Evolutionary conservation across 2,797 vertebrate genomes (phyloP).

Genomic region (Siniperca obscura): DNA sequence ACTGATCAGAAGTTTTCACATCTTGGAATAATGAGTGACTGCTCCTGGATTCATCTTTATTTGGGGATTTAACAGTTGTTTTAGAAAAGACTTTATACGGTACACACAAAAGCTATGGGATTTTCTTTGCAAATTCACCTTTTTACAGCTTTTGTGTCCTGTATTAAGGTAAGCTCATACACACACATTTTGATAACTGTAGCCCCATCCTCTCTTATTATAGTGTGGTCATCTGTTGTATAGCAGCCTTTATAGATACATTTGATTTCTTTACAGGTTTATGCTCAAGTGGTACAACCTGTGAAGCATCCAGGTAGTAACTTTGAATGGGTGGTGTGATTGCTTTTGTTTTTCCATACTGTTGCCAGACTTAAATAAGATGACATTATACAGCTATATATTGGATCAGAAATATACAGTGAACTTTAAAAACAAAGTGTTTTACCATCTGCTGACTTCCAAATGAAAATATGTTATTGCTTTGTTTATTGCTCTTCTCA

Average conservation of each 20-base stretch:
- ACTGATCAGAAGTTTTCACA: constrained; percentile 56
- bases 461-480: constrained; percentile 27
- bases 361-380: not conserved
- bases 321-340: constrained; percentile 7
- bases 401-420: constrained; percentile 1
- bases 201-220: not conserved
- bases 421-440: constrained; percentile 9
- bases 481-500: constrained; percentile 32
- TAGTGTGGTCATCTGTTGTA: constrained; percentile 1
- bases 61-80: constrained; percentile 61
- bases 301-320: constrained; percentile 85
- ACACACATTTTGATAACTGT: not conserved
- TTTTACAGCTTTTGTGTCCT: constrained; percentile 73
- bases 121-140: constrained; percentile 70
- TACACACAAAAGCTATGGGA: constrained; percentile 71
- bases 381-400: not conserved
- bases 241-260: constrained; percentile 15
- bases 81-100: constrained; percentile 12
- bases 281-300: constrained; percentile 74
- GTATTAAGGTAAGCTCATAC: constrained; percentile 76
- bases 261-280: constrained; percentile 79
- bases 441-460: constrained; percentile 10
- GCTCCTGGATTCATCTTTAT: constrained; percentile 60
- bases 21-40: constrained; percentile 72
- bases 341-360: not conserved